Conservation (phyloP, 1,140 invertebrate genomes). For the Procambarus clarkii region DNA sequence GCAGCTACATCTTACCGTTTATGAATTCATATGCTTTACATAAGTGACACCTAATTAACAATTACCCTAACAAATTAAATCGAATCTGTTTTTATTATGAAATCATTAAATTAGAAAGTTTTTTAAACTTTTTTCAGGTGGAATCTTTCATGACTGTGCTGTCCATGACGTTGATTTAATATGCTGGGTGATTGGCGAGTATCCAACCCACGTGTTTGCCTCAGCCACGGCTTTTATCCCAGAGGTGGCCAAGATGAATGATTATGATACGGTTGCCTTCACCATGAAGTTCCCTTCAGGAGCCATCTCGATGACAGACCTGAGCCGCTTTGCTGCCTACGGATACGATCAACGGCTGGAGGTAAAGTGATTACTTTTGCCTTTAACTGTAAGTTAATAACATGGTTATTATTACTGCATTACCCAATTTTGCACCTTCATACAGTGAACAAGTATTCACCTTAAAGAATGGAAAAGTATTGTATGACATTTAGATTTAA, state of each 20-base stretch:
- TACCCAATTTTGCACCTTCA: too few relatives aligned
- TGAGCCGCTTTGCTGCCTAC: constrained; percentile 81
- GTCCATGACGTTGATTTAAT: constrained; percentile 83
- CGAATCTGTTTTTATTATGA: too few relatives aligned
- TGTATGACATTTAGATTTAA: too few relatives aligned
- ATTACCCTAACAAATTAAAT: too few relatives aligned
- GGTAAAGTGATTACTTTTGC: constrained; percentile 74
- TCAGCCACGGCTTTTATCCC: constrained; percentile 79
- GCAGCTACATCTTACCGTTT: too few relatives aligned
- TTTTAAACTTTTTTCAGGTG: constrained; percentile 77
- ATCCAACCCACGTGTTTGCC: constrained; percentile 77
- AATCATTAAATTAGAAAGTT: too few relatives aligned
- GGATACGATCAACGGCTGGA: constrained; percentile 86
- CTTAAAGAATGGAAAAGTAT: too few relatives aligned
- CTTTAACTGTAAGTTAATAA: too few relatives aligned
- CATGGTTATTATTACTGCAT: too few relatives aligned
- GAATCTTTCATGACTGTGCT: constrained; percentile 85
- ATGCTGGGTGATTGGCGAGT: constrained; percentile 74
- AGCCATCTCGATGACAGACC: constrained; percentile 81
- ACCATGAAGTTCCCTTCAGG: constrained; percentile 82
- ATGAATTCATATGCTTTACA: too few relatives aligned
- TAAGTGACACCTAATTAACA: too few relatives aligned
- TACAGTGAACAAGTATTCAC: too few relatives aligned
- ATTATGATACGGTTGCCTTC: constrained; percentile 82
- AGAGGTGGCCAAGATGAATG: constrained; percentile 80